Evolutionary conservation across 2,888 invertebrate species (phyloP).

Genomic region (Oligia latruncula): DNA sequence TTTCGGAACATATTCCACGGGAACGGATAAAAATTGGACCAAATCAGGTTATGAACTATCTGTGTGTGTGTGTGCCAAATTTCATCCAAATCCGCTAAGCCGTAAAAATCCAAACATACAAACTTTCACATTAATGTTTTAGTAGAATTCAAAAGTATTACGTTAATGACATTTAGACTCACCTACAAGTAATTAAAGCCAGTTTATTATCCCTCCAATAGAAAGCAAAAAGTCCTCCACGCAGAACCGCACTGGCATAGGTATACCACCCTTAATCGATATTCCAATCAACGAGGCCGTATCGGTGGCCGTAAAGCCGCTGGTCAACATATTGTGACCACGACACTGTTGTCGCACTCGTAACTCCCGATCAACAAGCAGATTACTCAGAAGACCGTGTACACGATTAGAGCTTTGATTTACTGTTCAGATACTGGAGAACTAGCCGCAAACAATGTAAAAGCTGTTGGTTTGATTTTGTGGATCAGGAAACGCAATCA

Average conservation of each 20-base stretch:
- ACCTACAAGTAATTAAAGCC: neutral
- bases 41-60: neutral
- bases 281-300: conserved; percentile 66
- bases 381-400: conserved; percentile 53
- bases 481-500: neutral
- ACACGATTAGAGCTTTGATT: conserved; percentile 49
- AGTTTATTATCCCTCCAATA: conserved; percentile 5
- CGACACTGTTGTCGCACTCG: conserved; percentile 59
- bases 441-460: conserved; percentile 21
- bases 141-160: neutral
- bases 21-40: neutral
- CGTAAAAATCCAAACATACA: neutral
- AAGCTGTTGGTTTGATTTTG: neutral
- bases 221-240: conserved; percentile 28
- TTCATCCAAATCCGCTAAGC: neutral
- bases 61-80: neutral
- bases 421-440: conserved; percentile 31
- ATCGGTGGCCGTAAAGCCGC: conserved; percentile 51
- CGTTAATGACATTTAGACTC: neutral
- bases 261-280: conserved; percentile 60
- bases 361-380: conserved; percentile 63
- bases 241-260: conserved; percentile 22
- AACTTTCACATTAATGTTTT: no score
- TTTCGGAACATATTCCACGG: neutral
- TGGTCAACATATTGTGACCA: conserved; percentile 60